Evolutionary conservation across 2,113 vertebrate species (phyloP), one percentile per base, ranked within the genome.

Genomic region (Eidolon helvum): DNA sequence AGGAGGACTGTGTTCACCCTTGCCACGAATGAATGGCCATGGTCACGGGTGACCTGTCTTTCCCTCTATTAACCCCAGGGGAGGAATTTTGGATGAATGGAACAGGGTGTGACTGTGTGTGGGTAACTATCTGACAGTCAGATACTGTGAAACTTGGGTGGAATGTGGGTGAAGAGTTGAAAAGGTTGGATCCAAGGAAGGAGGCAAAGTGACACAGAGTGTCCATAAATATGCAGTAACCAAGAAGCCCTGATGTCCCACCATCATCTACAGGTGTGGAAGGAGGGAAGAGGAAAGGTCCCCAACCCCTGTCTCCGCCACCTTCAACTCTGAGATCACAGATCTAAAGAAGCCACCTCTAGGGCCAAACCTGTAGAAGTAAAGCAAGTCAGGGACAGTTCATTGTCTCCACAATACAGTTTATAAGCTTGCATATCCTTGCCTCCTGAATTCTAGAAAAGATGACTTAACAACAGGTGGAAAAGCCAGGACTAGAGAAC

Each of bases 141-240:
- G 26, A 35, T 0, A 21, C 30, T 43, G 21, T 35, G 53, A 35
- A 30, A 74, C 38, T 26, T 48, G 2, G 24, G 1, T 14, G 2
- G 28, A 38, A 61, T 63, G 4, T n/a, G 14, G 50, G 74, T 99
- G 96, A 99, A 99, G 98, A 99, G 96, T 99, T 99, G 0, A 99
- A 99, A 72, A 99, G 98, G 93, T 99, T 99, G 98, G 99, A 99
- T 94, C 99, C 99, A 5, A 99, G 99, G 98, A 99, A 99, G 84
- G 99, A 99, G 0, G 99, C 99, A 0, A 99, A 99, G 26, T 99
- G 87, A 99, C 99, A 0, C 99, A 99, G 99, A 99, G 97, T 99
- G 99, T 66, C 99, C 99, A 0, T 99, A 99, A 98, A 99, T 99
- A 99, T 99, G 97, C 99, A 99, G 97, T 99, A 99, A 98, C 99